phyloP scores from a whole-genome alignment of 1,140 invertebrate species.

The Pseudomyrmex pallidus region DNA sequence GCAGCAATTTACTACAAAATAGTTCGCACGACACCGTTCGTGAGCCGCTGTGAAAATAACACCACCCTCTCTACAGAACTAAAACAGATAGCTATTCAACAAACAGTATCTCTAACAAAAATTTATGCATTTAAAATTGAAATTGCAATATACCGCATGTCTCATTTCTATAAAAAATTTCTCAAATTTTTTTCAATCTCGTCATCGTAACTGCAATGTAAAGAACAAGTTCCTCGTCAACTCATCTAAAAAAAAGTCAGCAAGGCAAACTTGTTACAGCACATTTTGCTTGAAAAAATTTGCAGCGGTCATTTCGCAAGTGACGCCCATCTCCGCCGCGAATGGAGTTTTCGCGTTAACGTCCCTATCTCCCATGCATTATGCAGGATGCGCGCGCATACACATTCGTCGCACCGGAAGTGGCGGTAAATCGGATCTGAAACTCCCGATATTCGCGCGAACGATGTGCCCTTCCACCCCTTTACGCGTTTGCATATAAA shows the following conservation, averaged over 20 bases:
- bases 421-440: slow-evolving; percentile 77
- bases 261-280: neutral
- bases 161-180: neutral
- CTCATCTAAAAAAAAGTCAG: neutral
- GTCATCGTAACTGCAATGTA: neutral
- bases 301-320: slow-evolving; percentile 44
- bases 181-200: neutral
- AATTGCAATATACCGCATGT: neutral
- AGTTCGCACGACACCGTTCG: slow-evolving; percentile 35
- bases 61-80: neutral
- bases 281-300: slow-evolving; percentile 16
- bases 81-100: slow-evolving; percentile 10
- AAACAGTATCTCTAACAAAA: no score
- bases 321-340: slow-evolving; percentile 37
- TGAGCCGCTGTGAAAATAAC: slow-evolving; percentile 22
- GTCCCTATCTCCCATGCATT: slow-evolving; percentile 75
- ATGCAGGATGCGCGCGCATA: slow-evolving; percentile 72
- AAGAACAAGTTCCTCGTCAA: neutral
- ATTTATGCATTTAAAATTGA: neutral
- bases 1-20: slow-evolving; percentile 52
- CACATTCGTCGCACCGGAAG: slow-evolving; percentile 73
- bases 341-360: slow-evolving; percentile 78
- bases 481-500: slow-evolving; percentile 76
- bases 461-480: slow-evolving; percentile 49
- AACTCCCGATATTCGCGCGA: slow-evolving; percentile 73